These are phyloP conservation scores for Hoplostethus atlanticus DNA, from an alignment of 2,797 vertebrate genomes.

Conservation along the genomic window DNA sequence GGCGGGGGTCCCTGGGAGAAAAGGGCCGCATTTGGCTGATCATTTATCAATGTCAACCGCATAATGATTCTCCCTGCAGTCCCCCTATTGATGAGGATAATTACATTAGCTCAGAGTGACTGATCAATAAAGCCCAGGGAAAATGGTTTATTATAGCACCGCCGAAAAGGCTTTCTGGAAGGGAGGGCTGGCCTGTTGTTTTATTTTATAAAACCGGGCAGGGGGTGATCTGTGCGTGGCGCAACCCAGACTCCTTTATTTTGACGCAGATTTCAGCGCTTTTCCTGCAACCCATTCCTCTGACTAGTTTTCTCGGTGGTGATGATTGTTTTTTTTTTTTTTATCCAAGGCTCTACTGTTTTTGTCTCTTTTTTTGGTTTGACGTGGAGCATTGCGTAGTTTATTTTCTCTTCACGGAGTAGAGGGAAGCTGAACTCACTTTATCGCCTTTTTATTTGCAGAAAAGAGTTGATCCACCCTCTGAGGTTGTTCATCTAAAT, in stretches of 20 bases:
- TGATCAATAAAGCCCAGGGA: constrained; percentile 99
- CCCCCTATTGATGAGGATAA: constrained; percentile 99
- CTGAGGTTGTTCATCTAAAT: no score
- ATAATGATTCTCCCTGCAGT: constrained; percentile 99
- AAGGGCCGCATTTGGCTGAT: constrained; percentile 97
- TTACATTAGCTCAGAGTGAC: constrained; percentile 99
- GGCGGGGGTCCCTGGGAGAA: constrained; percentile 93
- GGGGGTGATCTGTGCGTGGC: constrained; percentile 29
- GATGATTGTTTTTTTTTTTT: background rate
- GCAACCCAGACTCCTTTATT: constrained; percentile 44
- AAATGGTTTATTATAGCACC: constrained; percentile 89
- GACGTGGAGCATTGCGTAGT: no score
- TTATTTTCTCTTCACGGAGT: no score
- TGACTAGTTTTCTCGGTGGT: background rate
- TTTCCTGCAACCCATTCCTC: background rate
- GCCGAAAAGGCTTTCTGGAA: constrained; percentile 79
- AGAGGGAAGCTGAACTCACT: no score
- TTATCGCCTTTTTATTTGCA: no score
- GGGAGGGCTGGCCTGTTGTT: constrained; percentile 64
- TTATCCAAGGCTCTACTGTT: background rate
- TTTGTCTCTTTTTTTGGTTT: background rate
- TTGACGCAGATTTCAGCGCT: constrained; percentile 18
- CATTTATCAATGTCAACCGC: constrained; percentile 99
- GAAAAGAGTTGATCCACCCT: no score
- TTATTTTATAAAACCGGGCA: constrained; percentile 42